phyloP scores from a whole-genome alignment of 1,140 invertebrate genomes.

The Lordiphosa stackelbergi region DNA sequence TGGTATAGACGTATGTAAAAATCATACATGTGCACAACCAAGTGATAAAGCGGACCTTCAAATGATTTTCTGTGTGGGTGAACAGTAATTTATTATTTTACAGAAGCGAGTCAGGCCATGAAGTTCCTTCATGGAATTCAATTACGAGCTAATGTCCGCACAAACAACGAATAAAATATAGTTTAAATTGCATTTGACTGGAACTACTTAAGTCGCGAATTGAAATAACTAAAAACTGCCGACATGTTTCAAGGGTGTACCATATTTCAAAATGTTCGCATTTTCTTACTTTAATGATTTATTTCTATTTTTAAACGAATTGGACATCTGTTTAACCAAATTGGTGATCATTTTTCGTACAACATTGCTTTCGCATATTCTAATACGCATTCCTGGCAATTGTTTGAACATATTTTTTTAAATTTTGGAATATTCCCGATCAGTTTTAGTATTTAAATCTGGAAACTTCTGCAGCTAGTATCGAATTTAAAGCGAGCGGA shows the following conservation, averaged over 20 bases:
- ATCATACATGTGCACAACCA: conserved; percentile 8
- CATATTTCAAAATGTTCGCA: conserved; percentile 22
- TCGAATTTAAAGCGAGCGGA: too few species aligned
- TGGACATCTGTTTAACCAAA: conserved; percentile 32
- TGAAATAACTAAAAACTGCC: neutral
- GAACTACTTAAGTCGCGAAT: neutral
- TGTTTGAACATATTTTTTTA: conserved; percentile 1
- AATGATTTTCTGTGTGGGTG: neutral
- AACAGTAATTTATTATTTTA: neutral
- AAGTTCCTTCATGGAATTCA: neutral
- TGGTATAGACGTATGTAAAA: conserved; percentile 20
- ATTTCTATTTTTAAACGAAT: conserved; percentile 41
- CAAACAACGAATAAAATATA: too few species aligned
- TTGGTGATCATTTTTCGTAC: conserved; percentile 31
- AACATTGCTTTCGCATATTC: conserved; percentile 23
- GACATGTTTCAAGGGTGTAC: conserved; percentile 14
- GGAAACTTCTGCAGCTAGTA: too few species aligned
- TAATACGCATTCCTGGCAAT: conserved; percentile 13
- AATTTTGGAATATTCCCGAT: too few species aligned
- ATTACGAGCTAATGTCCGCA: neutral
- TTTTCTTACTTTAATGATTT: conserved; percentile 30
- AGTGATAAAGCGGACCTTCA: neutral
- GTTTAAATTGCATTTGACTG: neutral
- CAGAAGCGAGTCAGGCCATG: neutral
- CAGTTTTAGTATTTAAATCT: too few species aligned